Conservation (phyloP, 2,113 vertebrate genomes). For the Eubucco bourcierii region DNA sequence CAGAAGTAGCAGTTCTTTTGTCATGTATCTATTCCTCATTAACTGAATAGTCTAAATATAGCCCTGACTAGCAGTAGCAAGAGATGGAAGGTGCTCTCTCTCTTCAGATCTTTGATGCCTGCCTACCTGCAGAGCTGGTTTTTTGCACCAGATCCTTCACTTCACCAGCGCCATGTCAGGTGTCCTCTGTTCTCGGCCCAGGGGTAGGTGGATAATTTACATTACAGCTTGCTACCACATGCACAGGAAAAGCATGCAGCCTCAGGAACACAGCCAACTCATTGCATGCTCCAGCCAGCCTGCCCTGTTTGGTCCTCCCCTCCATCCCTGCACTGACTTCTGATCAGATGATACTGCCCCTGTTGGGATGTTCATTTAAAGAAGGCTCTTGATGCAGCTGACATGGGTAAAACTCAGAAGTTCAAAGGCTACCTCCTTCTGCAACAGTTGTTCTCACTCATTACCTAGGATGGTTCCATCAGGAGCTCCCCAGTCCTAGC, state of each 20-base stretch:
- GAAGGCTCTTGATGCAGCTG: not conserved
- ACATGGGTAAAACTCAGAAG: not conserved
- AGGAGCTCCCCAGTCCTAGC: not conserved
- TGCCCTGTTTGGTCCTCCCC: rapidly evolving
- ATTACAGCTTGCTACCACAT: not conserved
- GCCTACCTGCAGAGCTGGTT: not conserved
- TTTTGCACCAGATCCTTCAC: not conserved
- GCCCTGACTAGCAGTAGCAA: not conserved
- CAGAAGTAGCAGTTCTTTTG: constrained; percentile 6
- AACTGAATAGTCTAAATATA: constrained; percentile 39
- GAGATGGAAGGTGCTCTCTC: not conserved
- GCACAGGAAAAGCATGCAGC: not conserved
- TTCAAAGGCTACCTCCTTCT: not conserved
- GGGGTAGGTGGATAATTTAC: rapidly evolving
- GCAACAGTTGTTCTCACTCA: not conserved
- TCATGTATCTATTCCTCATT: constrained; percentile 6
- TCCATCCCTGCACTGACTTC: not conserved
- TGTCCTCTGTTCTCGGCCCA: not conserved
- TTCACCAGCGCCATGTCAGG: not conserved
- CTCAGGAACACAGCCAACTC: not conserved
- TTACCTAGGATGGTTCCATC: not conserved
- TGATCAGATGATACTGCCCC: rapidly evolving
- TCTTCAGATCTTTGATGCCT: not conserved
- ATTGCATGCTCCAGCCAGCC: rapidly evolving
- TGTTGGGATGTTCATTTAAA: not conserved